Base-by-base conservation (phyloP, 2,797 vertebrate genomes). In the Heterohyrax brucei region DNA sequence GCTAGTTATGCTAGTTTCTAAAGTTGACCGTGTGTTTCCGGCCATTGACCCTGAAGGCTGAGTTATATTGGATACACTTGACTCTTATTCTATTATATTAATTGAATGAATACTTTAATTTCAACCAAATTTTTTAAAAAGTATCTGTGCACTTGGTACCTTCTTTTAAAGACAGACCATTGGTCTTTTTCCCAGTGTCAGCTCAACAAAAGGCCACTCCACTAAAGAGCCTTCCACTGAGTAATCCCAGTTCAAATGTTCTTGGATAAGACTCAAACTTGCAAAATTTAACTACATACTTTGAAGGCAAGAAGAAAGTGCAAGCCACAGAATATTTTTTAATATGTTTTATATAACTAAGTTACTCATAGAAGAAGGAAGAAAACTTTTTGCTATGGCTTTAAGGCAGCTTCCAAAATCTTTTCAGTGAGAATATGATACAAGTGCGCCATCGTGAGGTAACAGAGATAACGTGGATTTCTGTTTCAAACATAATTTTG, bases 391-490 rank as follows among this genome's bases (percentile, higher is more conserved):
- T 70, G 72, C 53, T 70, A 0, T 61, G 33, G 19, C 77, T 94
- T 93, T 48, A 61, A 94, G 70, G 22, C 28, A 73, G 76, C 92
- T 95, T 81, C 73, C 39, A 80, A 68, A 95, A 84, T 1, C 76
- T 50, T 91, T 87, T 79, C 16, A 78, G 53, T 10, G 13, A 53
- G 6, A 95, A 91, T 59, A 33, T 89, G 77, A 84, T 84, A 66
- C 91, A 96, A 97, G 91, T 94, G 80, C 95, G 91, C 91, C 95
- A 93, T 96, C 94, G 46, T 82, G 94, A 97, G 89, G 93, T 64
- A 86, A 26, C n/a, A 95, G 26, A 61, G 19, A 14, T 76, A 30
- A 88, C 89, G 28, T 0, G 76, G 19, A 50, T 70, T 89, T 93
- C 50, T 76, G 50, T 66, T 94, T 94, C 61, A 91, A 86, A 96